A percentile compares a stretch with the other conserved stretches of the same genome.
phyloP scores from a whole-genome alignment of 2,888 invertebrate genomes.

The Cantharis rustica region DNA sequence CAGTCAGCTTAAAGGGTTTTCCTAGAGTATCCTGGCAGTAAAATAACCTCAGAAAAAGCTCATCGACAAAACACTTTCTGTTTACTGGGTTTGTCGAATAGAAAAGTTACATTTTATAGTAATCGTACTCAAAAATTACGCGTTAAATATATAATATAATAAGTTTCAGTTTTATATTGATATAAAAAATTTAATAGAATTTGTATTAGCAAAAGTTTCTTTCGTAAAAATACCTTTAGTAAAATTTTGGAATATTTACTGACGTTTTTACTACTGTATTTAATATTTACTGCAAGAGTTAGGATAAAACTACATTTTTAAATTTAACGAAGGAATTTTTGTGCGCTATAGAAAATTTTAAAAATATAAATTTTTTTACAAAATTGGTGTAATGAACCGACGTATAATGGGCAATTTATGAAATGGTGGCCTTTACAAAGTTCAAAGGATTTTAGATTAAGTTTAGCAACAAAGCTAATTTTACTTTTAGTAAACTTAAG shows the following conservation, averaged over 20 bases:
- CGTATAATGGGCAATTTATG: constrained; percentile 27
- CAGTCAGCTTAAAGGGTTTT: constrained; percentile 33
- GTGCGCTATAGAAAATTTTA: neutral
- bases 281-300: too few species aligned
- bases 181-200: neutral
- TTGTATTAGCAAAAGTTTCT: too few species aligned
- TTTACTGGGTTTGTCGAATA: constrained; percentile 26
- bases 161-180: too few species aligned
- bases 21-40: constrained; percentile 30
- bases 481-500: constrained; percentile 9
- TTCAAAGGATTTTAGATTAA: constrained; percentile 10
- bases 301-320: neutral
- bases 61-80: constrained; percentile 25
- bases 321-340: neutral
- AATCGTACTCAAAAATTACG: neutral
- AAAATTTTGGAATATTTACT: too few species aligned
- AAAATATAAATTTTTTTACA: constrained; percentile 1
- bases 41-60: constrained; percentile 26
- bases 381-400: constrained; percentile 29
- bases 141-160: too few species aligned
- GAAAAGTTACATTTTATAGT: neutral
- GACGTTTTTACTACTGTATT: too few species aligned
- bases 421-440: constrained; percentile 23
- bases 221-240: too few species aligned
- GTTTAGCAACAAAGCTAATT: constrained; percentile 1